Base-by-base conservation (phyloP, 2,888 invertebrate species). In the Caenorhabditis sulstoni region DNA sequence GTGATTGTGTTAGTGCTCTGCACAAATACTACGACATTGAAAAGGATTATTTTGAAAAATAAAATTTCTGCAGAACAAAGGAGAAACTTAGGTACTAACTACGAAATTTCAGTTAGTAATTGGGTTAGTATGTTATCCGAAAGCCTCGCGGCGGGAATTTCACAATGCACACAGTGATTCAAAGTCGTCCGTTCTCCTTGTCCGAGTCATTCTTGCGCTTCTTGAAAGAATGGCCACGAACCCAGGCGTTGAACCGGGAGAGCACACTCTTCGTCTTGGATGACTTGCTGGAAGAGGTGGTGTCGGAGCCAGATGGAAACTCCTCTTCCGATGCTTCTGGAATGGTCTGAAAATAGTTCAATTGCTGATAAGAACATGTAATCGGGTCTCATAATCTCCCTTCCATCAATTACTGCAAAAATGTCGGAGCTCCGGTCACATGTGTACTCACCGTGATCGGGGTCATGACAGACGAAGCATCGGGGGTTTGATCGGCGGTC, bases 231-330 rank as follows among this genome's bases (percentile, higher is more conserved):
- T 57, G 73, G 22, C 64, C 58, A 49, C 73, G 47, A 39, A 73
- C 64, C 73, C 73, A 73, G 58, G 64, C 73, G 39, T 73, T 73
- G 50, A 73, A 64, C n/a, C 35, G 39, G 8, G 57, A 18, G 9
- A 73, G 50, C 50, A 73, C 73, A 52, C 64, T 73, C 22, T 73
- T 73, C 73, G 64, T 64, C 44, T 73, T 73, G 5, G 73, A 64
- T 20, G 73, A 73, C 47, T 29, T 3, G 29, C 4, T 29, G 7
- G 73, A 73, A 35, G 64, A 37, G 39, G 62, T 44, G 41, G 61
- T 47, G 20, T 64, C 64, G 12, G 73, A n/a, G n/a, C n/a, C n/a
- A 71, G 4, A 12, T 62, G 8, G 41, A 62, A 50, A 73, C 29
- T 73, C 73, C 12, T 73, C 73, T 12, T 73, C 64, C 41, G 58